These are phyloP conservation scores for Acanthornis magna DNA, from an alignment of 2,797 vertebrate species.

Conservation along the genomic window DNA sequence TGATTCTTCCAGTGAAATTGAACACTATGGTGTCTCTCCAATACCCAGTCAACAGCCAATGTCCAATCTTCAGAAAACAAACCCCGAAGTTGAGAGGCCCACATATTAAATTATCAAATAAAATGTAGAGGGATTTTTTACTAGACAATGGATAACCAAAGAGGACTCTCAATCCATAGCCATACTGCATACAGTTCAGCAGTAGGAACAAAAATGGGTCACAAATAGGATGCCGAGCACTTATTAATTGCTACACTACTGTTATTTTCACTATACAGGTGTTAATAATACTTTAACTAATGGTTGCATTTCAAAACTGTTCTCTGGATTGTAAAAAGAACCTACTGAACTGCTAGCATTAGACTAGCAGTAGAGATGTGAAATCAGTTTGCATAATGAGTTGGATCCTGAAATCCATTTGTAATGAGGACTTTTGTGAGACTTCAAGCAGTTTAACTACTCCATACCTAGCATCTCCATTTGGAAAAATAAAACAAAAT, in stretches of 20 bases:
- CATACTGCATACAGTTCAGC: background rate
- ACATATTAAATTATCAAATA: background rate
- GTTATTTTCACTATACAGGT: background rate
- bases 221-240: background rate
- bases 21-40: background rate
- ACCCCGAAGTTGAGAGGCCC: background rate
- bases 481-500: background rate
- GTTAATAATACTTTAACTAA: background rate
- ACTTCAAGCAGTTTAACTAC: background rate
- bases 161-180: background rate
- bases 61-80: background rate
- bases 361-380: background rate
- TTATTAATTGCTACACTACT: background rate
- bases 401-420: background rate
- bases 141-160: background rate
- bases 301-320: background rate
- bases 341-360: background rate
- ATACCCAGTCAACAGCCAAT: background rate
- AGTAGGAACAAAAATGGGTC: background rate
- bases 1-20: background rate
- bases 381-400: background rate
- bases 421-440: background rate
- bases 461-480: background rate
- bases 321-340: background rate
- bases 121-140: background rate